phyloP scores from a whole-genome alignment of 2,113 vertebrate species.

The Petrocephalus zakoni region DNA sequence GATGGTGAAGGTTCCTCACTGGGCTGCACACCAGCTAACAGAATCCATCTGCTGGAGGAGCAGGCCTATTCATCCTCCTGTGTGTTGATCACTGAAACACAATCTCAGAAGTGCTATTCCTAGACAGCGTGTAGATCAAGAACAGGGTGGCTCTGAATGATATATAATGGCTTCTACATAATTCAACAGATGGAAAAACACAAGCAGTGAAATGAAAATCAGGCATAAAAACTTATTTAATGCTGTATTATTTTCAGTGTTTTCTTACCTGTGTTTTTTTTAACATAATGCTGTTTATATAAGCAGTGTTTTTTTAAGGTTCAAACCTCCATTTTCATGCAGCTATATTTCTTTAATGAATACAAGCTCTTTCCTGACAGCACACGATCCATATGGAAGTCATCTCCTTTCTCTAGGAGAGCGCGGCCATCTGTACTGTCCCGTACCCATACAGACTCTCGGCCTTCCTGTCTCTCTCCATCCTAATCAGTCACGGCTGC shows the following conservation, averaged over 20 bases:
- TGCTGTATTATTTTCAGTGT: background rate
- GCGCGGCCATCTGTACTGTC: background rate
- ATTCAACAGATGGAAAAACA: background rate
- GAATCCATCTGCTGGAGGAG: conserved; percentile 31
- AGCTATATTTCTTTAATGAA: background rate
- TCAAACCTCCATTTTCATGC: background rate
- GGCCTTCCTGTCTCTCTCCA: background rate
- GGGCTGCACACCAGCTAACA: conserved; percentile 22
- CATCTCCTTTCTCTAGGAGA: background rate
- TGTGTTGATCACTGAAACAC: background rate
- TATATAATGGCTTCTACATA: conserved; percentile 5
- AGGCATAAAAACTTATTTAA: background rate
- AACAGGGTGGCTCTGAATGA: background rate
- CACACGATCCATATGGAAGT: background rate
- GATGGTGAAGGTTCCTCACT: conserved; percentile 5
- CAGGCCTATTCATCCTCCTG: background rate
- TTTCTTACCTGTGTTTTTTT: conserved; percentile 8
- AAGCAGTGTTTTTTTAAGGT: background rate
- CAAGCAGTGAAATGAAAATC: background rate
- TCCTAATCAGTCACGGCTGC: background rate
- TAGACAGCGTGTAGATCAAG: background rate
- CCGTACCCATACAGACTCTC: background rate
- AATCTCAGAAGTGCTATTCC: background rate
- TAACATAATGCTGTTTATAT: conserved; percentile 5
- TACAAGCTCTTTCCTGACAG: background rate